A percentile compares a stretch with the other conserved stretches of the same genome.
phyloP scores from a whole-genome alignment of 2,113 vertebrate genomes.

The Albula goreensis region DNA sequence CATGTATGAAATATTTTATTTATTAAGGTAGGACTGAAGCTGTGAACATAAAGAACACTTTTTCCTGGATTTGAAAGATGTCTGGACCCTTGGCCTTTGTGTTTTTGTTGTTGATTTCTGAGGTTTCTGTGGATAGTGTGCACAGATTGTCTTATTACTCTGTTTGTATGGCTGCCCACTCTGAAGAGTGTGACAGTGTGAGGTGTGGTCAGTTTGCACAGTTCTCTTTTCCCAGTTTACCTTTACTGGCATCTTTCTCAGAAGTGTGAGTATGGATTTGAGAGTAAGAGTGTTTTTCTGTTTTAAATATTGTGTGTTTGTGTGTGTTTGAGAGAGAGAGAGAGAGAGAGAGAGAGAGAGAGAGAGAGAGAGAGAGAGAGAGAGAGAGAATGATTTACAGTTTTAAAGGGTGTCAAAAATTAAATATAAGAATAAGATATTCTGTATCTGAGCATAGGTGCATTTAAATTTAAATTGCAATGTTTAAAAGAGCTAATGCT shows the following conservation, averaged over 20 bases:
- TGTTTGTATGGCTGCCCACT: not conserved
- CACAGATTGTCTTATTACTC: not conserved
- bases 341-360: too few species aligned
- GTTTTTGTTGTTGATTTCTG: not conserved
- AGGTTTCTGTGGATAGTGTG: not conserved
- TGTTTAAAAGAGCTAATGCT: too few species aligned
- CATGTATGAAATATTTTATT: not conserved
- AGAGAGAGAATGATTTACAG: too few species aligned
- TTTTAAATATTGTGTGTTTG: not conserved
- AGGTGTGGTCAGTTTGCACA: too few species aligned
- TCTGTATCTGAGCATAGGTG: too few species aligned
- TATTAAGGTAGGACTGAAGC: not conserved
- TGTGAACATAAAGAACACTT: not conserved
- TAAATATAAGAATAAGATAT: too few species aligned
- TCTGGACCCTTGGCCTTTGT: not conserved
- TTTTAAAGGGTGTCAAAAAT: too few species aligned
- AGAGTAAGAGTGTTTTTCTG: not conserved
- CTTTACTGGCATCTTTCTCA: too few species aligned
- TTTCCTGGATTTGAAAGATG: not conserved
- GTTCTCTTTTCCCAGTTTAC: too few species aligned
- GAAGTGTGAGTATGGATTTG: not conserved
- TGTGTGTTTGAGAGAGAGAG: not conserved
- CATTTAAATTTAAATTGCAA: too few species aligned
- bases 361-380: not conserved
- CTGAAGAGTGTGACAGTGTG: not conserved